A percentile compares a stretch with the other conserved stretches of the same genome.
These are phyloP conservation scores for Sebastiscus albofasciatus DNA, from an alignment of 2,797 vertebrate genomes.

Conservation along the genomic window DNA sequence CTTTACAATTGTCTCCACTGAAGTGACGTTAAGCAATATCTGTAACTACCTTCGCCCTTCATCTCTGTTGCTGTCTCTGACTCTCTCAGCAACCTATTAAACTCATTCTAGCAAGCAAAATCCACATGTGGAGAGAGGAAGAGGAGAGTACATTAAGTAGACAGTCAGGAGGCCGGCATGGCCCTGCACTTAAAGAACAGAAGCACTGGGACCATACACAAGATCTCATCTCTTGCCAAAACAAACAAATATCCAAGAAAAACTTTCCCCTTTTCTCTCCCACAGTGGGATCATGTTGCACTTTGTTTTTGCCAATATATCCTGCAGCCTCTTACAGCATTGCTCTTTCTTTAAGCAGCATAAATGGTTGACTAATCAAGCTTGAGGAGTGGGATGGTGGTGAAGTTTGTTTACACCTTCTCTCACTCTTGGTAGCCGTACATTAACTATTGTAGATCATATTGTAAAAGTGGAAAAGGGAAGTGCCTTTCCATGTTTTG, in stretches of 20 bases:
- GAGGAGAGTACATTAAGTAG: slow-evolving; percentile 16
- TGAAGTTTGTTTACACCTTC: background rate
- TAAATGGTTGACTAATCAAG: slow-evolving; percentile 4
- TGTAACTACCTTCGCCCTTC: background rate
- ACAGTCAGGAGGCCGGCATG: slow-evolving; percentile 32
- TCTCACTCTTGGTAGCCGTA: background rate
- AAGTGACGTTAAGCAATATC: background rate
- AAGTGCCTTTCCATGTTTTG: background rate
- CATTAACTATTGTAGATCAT: background rate
- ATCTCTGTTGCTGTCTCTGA: background rate
- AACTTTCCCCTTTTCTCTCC: too few species aligned
- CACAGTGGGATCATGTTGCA: background rate
- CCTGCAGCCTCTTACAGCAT: background rate
- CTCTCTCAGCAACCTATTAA: slow-evolving; percentile 15
- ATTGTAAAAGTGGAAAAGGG: background rate
- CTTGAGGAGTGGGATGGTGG: background rate
- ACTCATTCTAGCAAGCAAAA: background rate
- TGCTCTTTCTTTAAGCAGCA: background rate
- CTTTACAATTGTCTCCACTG: background rate
- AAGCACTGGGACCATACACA: slow-evolving; percentile 18
- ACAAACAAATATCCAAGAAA: slow-evolving; percentile 3
- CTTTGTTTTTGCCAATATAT: background rate
- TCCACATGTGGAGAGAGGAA: slow-evolving; percentile 7
- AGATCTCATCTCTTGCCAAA: slow-evolving; percentile 30
- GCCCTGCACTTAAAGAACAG: slow-evolving; percentile 34